phyloP scores from a whole-genome alignment of 2,888 invertebrate genomes.

The Cheiracanthium punctorium region DNA sequence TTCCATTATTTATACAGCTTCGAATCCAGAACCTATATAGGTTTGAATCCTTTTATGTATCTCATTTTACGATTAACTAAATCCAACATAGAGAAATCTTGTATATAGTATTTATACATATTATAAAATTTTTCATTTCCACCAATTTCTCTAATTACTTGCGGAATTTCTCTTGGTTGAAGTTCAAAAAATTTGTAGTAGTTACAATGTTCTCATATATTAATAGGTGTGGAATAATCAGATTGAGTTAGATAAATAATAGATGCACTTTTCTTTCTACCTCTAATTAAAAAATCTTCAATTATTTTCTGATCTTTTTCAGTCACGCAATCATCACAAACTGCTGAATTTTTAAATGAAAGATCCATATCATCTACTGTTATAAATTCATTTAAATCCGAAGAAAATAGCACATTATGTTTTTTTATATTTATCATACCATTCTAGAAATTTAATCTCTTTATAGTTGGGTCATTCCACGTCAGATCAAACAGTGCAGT shows the following conservation, averaged over 20 bases:
- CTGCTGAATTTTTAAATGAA: background rate
- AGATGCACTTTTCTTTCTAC: constrained; percentile 20
- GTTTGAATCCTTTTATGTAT: constrained; percentile 22
- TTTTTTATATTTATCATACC: no score
- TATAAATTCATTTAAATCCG: constrained; percentile 9
- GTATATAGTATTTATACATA: background rate
- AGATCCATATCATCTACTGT: constrained; percentile 2
- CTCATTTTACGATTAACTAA: background rate
- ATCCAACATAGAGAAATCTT: constrained; percentile 28
- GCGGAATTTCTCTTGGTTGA: constrained; percentile 1
- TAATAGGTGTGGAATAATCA: constrained; percentile 16
- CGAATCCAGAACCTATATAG: constrained; percentile 16
- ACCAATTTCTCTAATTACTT: constrained; percentile 26
- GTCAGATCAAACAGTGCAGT: no score
- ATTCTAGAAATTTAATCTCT: no score
- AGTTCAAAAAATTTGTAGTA: constrained; percentile 25
- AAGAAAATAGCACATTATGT: no score
- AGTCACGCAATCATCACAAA: constrained; percentile 21
- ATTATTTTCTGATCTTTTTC: constrained; percentile 7
- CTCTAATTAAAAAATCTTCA: constrained; percentile 32
- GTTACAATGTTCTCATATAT: constrained; percentile 23
- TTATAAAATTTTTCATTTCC: constrained; percentile 2
- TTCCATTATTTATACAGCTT: constrained; percentile 23
- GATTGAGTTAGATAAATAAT: constrained; percentile 31
- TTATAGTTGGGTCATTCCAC: no score